Base-by-base conservation (phyloP, 2,113 vertebrate species). In the Oxyura jamaicensis region DNA sequence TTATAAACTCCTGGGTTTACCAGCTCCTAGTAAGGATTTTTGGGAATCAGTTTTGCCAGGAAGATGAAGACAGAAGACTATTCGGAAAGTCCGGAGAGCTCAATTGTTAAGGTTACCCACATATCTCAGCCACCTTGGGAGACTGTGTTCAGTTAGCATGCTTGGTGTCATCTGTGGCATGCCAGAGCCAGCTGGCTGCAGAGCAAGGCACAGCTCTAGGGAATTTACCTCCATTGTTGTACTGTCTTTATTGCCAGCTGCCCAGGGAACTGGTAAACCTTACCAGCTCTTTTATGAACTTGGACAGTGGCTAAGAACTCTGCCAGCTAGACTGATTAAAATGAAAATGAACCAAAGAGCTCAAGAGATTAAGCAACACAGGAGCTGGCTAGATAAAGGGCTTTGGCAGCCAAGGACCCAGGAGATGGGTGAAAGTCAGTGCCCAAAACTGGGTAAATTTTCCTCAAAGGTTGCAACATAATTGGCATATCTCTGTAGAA, bases 181-280 rank as follows among this genome's bases (percentile, higher is more conserved):
- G 53, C 25, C 33, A 48, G 48, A 83, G 33, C 58, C 74, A 88
- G 62, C 7, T 91, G 96, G 67, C 85, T 76, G 67, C 76, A 66
- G 53, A 60, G 12, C 2, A 9, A n/a, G 19, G 50, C 44, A 84
- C 6, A 63, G 12, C 59, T 55, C 11, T 31, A 58, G 60, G 60
- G 58, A 58, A 6, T 35, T 87, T 35, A 46, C 68, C 63, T 53
- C 73, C 41, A 12, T 35, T 89, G 35, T 55, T 59, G 22, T 33
- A 7, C 42, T 87, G 31, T 79, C 60, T 72, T 85, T 67, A 90
- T 83, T 93, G 87, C 72, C 85, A 80, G 69, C 53, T 82, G 39
- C 21, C 33, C 53, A 67, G 67, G 90, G 82, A 72, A 78, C 36
- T 42, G 29, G 35, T 89, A 52, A 87, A 36, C 39, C 14, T 66